These are phyloP conservation scores for Semibalanus balanoides DNA, from an alignment of 1,140 invertebrate genomes.

Conservation along the genomic window DNA sequence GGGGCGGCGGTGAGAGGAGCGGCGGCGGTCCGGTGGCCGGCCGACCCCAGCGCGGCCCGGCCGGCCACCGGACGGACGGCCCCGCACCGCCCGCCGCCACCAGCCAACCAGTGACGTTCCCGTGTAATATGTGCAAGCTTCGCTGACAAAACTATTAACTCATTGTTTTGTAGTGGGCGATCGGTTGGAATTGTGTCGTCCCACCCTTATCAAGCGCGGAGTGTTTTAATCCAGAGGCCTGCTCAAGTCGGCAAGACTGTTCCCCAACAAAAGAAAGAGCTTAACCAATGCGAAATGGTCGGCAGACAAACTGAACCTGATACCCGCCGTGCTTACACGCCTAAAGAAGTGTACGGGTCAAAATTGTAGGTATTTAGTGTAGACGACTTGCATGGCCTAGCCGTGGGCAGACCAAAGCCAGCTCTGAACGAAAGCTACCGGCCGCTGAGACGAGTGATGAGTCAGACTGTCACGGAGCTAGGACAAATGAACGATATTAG, in stretches of 20 bases:
- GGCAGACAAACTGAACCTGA: neutral
- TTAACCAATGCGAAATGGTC: neutral
- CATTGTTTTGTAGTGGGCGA: neutral
- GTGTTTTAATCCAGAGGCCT: neutral
- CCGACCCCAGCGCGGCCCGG: no score
- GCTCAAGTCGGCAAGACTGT: neutral
- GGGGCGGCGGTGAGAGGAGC: neutral
- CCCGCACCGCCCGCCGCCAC: no score
- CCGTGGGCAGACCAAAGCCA: neutral
- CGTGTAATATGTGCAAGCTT: neutral
- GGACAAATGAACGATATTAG: neutral
- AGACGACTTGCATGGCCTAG: neutral
- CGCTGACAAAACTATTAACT: slow-evolving; percentile 2
- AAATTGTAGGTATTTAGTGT: neutral
- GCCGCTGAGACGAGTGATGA: neutral
- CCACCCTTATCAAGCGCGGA: neutral
- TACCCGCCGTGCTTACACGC: neutral
- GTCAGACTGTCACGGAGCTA: neutral
- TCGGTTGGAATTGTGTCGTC: neutral
- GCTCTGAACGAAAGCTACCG: neutral
- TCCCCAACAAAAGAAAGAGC: neutral
- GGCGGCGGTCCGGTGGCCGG: no score
- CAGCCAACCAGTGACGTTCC: neutral
- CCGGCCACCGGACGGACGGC: neutral
- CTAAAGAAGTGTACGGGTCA: neutral